Evolutionary conservation across 1,140 invertebrate genomes (phyloP), one percentile per base, ranked within the genome.

Genomic region (Drosophila suzukii): DNA sequence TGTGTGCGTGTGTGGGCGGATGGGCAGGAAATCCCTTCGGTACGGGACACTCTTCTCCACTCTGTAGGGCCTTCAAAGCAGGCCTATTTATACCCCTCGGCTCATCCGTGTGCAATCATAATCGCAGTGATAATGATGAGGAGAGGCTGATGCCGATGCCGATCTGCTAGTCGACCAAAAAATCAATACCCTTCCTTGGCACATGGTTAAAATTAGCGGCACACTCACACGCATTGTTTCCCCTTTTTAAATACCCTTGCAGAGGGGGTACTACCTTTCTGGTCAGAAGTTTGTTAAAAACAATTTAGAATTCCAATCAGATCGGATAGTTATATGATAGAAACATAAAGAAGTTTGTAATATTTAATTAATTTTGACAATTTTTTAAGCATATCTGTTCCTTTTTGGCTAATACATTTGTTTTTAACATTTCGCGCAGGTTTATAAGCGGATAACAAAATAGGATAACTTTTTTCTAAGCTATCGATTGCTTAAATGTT

Each of bases 161-260:
- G 76, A 72, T 72, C 68, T 79, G 62, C 56, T 46, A 71, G 44
- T 20, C 44, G 50, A 51, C 49, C 46, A 71, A 81, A 85, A 85
- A 85, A 85, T 88, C 82, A 88, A 88, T 85, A 85, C 36, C 39
- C 59, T 79, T 66, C 57, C 66, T 77, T 84, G 57, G 61, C 62
- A 77, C 81, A 80, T 60, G 63, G 36, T 66, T 79, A 76, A 86
- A 86, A 78, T 88, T 83, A 88, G 78, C 56, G 41, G 39, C 60
- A 67, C 50, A 60, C 58, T 51, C 54, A 15, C 39, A 38, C 51
- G 51, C 53, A 36, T 50, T 39, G 53, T 41, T 75, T 44, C 36
- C 62, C 49, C 34, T 53, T 39, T 46, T 20, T 6, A 6, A 11
- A 20, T 53, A 13, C 50, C 30, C 30, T 51, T 30, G 7, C 32